Base-by-base conservation (phyloP, 2,797 vertebrate species). In the Crocodylus rhombifer region DNA sequence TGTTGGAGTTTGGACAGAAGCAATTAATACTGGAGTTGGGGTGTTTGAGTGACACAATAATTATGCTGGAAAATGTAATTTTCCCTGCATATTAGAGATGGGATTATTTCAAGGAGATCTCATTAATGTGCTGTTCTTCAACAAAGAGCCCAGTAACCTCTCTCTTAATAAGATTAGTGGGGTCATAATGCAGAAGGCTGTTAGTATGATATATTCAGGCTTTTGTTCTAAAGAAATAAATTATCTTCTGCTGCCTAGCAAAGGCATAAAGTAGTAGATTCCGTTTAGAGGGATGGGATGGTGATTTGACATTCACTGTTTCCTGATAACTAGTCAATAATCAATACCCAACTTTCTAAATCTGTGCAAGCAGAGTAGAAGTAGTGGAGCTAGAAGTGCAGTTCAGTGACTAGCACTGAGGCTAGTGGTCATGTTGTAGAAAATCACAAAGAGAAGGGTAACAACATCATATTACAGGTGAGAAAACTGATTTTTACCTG, bases 51-150 rank as follows among this genome's bases (percentile, higher is more conserved):
- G 97, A 96, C 95, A 97, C 33, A 96, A 91, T 97, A 97, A 97
- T 98, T 97, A 97, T 0, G 0, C 84, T 96, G 79, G 92, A 96
- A 97, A 97, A 97, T 97, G 93, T 97, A 96, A 97, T 98, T 98
- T 98, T 96, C 95, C 56, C 86, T 97, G 93, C 88, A 71, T 97
- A 95, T 97, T 97, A 96, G 93, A 96, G 95, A 93, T 83, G 89
- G 95, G 95, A 97, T 97, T 97, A 96, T 97, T 97, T 97, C 96
- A 97, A 95, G 93, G 87, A 93, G 84, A 95, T 97, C 94, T 97
- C 95, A 95, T 97, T 98, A 96, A 95, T 95, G 87, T 97, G 85
- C 89, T 95, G 79, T 95, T 97, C 94, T 87, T 92, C 93, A 96
- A 95, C 85, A 97, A 96, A 97, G 90, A 97, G 62, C 90, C 93